Evolutionary conservation across 2,888 invertebrate species (phyloP).

Genomic region (Nymphalis polychloros): DNA sequence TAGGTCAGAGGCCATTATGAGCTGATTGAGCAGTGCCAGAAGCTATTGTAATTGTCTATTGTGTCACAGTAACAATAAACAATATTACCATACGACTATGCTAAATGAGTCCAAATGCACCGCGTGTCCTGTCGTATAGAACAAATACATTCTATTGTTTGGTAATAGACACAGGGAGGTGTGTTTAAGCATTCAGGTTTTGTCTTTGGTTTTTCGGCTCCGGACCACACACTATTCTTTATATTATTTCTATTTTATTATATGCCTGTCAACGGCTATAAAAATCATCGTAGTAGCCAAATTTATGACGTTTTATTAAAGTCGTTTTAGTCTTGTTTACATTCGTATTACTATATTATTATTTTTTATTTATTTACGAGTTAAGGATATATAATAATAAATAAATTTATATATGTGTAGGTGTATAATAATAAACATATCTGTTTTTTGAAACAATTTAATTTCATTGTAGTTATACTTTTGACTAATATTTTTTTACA

Average conservation of each 20-base stretch:
- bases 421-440: too few relatives aligned
- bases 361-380: too few relatives aligned
- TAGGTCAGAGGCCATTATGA: slow-evolving; percentile 63
- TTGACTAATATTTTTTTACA: too few relatives aligned
- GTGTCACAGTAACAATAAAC: slow-evolving; percentile 46
- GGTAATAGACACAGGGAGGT: slow-evolving; percentile 27
- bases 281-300: too few relatives aligned
- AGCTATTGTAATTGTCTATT: slow-evolving; percentile 61
- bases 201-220: not conserved
- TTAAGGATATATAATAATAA: too few relatives aligned
- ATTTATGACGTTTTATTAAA: too few relatives aligned
- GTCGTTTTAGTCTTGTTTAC: too few relatives aligned
- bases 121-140: slow-evolving; percentile 28
- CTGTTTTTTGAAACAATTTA: too few relatives aligned
- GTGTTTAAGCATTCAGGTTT: slow-evolving; percentile 14
- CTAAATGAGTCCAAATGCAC: slow-evolving; percentile 39
- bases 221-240: slow-evolving; percentile 1
- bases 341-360: too few relatives aligned
- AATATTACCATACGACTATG: slow-evolving; percentile 53
- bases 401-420: too few relatives aligned
- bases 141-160: slow-evolving; percentile 34
- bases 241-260: not conserved
- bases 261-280: too few relatives aligned
- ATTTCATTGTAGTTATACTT: too few relatives aligned
- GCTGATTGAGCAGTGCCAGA: slow-evolving; percentile 51